Conservation (phyloP, 2,888 invertebrate species). For the Biston stratarius region DNA sequence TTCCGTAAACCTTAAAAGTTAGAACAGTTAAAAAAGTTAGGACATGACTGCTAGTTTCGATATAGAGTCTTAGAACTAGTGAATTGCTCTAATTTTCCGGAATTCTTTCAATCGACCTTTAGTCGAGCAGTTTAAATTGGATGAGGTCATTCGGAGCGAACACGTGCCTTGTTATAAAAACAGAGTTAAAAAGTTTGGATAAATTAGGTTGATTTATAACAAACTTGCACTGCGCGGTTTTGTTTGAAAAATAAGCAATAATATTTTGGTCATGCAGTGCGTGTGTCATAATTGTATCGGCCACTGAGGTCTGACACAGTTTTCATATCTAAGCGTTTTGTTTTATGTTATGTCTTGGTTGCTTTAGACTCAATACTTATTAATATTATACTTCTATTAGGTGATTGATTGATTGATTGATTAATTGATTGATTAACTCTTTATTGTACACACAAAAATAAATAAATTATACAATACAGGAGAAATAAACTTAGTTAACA, state of each 20-base stretch:
- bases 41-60: background rate
- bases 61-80: conserved; percentile 37
- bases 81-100: conserved; percentile 37
- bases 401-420: too few species aligned
- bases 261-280: conserved; percentile 7
- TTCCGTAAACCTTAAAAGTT: background rate
- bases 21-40: too few species aligned
- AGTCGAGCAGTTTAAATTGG: conserved; percentile 39
- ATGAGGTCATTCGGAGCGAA: conserved; percentile 44
- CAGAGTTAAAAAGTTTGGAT: conserved; percentile 37
- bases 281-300: conserved; percentile 13
- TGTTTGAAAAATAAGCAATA: conserved; percentile 17
- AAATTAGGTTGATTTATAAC: conserved; percentile 41
- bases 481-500: too few species aligned
- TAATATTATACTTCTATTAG: background rate
- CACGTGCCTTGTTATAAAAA: conserved; percentile 46
- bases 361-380: conserved; percentile 8
- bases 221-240: conserved; percentile 34
- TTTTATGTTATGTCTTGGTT: conserved; percentile 4
- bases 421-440: too few species aligned
- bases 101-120: conserved; percentile 30
- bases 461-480: too few species aligned
- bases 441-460: too few species aligned
- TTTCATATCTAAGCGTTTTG: background rate
- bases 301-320: conserved; percentile 9